phyloP scores from a whole-genome alignment of 1,140 invertebrate genomes.

The Macrosteles quadrilineatus region DNA sequence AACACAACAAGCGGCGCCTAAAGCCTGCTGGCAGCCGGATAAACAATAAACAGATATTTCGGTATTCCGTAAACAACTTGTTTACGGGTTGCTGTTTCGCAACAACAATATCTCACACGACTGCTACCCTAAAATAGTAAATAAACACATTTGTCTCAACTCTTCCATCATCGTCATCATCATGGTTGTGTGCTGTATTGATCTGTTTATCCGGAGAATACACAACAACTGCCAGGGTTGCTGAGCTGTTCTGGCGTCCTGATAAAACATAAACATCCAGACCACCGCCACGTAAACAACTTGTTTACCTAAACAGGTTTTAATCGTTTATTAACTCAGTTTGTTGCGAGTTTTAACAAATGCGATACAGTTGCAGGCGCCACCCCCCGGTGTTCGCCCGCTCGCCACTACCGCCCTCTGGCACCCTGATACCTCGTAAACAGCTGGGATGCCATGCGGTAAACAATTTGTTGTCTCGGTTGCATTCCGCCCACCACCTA shows the following conservation, averaged over 20 bases:
- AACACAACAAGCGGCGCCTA: slow-evolving; percentile 13
- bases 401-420: neutral
- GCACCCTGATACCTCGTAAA: slow-evolving; percentile 30
- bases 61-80: slow-evolving; percentile 32
- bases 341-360: slow-evolving; percentile 17
- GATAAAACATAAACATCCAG: slow-evolving; percentile 24
- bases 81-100: neutral
- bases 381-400: too few relatives aligned
- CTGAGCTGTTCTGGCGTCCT: slow-evolving; percentile 10
- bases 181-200: slow-evolving; percentile 8
- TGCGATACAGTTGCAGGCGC: neutral
- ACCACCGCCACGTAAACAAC: slow-evolving; percentile 5
- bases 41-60: slow-evolving; percentile 34
- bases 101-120: too few relatives aligned
- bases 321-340: neutral
- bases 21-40: slow-evolving; percentile 25
- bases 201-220: slow-evolving; percentile 13
- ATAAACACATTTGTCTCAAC: too few relatives aligned
- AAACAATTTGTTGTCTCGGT: slow-evolving; percentile 20
- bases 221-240: slow-evolving; percentile 29
- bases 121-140: too few relatives aligned
- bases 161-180: slow-evolving; percentile 14
- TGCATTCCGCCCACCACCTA: slow-evolving; percentile 5
- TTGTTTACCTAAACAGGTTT: slow-evolving; percentile 2
- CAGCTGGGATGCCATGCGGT: slow-evolving; percentile 24